A percentile compares a stretch with the other conserved stretches of the same genome.
These are phyloP conservation scores for Stratiomys singularior DNA, from an alignment of 2,888 invertebrate genomes.

Conservation along the genomic window DNA sequence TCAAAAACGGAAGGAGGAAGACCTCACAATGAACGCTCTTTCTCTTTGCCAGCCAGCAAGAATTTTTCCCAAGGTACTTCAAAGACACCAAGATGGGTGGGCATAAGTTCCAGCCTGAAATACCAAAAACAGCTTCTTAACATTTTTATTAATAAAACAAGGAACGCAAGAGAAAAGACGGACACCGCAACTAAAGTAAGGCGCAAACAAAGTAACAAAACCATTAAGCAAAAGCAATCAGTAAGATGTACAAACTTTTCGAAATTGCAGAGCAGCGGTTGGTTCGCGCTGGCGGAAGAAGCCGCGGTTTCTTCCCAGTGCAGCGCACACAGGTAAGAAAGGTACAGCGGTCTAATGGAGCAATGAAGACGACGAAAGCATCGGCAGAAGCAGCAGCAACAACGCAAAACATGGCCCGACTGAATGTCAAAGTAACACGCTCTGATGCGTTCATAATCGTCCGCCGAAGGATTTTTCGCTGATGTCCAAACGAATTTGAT, in stretches of 20 bases:
- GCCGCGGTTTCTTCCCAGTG: not conserved
- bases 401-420: conserved; percentile 14
- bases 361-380: not conserved
- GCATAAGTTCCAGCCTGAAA: conserved; percentile 40
- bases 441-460: conserved; percentile 52
- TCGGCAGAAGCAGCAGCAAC: not conserved
- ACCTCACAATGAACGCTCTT: conserved; percentile 39
- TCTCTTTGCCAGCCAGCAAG: not conserved
- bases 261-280: conserved; percentile 18
- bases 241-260: conserved; percentile 37
- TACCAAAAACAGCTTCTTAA: conserved; percentile 38
- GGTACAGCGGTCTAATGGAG: not conserved
- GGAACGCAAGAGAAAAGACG: conserved; percentile 30
- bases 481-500: conserved; percentile 50
- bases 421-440: conserved; percentile 48
- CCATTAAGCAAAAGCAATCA: conserved; percentile 25
- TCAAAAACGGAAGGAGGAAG: conserved; percentile 44
- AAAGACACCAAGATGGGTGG: conserved; percentile 50
- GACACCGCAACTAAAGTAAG: conserved; percentile 5
- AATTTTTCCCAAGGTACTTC: conserved; percentile 44
- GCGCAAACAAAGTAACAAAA: conserved; percentile 21
- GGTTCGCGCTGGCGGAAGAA: not conserved
- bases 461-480: conserved; percentile 47
- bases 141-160: conserved; percentile 42
- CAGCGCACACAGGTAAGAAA: not conserved